phyloP scores from a whole-genome alignment of 2,888 invertebrate genomes.

The Balanococcus diminutus region DNA sequence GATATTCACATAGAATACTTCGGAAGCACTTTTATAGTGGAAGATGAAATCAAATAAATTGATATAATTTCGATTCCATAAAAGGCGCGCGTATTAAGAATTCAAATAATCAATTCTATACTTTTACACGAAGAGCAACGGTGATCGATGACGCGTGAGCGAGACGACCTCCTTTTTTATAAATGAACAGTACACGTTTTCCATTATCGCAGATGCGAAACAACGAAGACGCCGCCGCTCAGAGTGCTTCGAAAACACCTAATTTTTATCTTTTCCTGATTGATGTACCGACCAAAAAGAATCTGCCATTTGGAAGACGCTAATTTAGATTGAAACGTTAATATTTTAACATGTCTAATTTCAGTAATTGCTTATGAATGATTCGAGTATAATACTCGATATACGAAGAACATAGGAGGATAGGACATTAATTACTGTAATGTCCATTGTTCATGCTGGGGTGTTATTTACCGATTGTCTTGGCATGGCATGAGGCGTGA shows the following conservation, averaged over 20 bases:
- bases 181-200: not conserved
- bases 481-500: not conserved
- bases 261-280: not conserved
- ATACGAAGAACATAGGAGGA: not conserved
- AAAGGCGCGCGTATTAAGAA: slow-evolving; percentile 12
- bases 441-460: not conserved
- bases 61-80: slow-evolving; percentile 14
- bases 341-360: slow-evolving; percentile 4
- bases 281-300: slow-evolving; percentile 2
- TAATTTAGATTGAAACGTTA: slow-evolving; percentile 23
- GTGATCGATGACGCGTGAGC: slow-evolving; percentile 32
- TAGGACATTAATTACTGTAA: not conserved
- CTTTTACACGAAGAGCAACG: not conserved
- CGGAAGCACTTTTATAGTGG: not conserved
- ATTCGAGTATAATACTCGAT: not conserved
- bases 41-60: not conserved
- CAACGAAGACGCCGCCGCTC: not conserved
- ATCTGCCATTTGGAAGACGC: not conserved
- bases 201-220: slow-evolving; percentile 1
- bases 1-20: not conserved
- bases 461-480: not conserved
- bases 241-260: slow-evolving; percentile 3
- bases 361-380: too few relatives aligned
- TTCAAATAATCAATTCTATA: slow-evolving; percentile 19
- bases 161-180: slow-evolving; percentile 34